A percentile compares a stretch with the other conserved stretches of the same genome.
Conservation (phyloP, 2,797 vertebrate genomes). For the Falco columbarius region DNA sequence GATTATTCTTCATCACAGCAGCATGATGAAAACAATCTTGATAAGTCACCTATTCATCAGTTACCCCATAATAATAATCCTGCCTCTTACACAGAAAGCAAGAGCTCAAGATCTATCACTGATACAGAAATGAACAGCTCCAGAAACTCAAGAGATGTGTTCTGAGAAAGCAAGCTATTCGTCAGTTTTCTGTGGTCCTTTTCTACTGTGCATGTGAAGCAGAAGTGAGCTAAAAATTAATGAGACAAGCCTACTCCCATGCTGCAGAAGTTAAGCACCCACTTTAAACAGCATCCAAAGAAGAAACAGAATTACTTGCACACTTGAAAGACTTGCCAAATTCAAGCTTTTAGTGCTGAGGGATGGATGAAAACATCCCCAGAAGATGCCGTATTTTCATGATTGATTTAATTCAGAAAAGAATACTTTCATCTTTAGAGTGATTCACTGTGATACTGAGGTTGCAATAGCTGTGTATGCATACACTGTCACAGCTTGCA, state of each 20-base stretch:
- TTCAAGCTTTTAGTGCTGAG: background rate
- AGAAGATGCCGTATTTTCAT: background rate
- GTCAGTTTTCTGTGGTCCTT: background rate
- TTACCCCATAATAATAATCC: background rate
- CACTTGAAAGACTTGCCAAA: background rate
- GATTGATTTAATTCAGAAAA: background rate
- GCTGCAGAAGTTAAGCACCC: background rate
- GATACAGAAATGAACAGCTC: background rate
- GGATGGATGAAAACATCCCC: background rate
- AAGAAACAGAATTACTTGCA: background rate
- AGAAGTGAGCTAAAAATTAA: background rate
- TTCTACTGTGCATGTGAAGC: background rate
- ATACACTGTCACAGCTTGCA: background rate
- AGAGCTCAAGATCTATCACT: background rate
- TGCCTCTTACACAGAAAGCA: background rate
- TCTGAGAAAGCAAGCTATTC: background rate
- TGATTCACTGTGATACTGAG: background rate
- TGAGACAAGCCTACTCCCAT: background rate
- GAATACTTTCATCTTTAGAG: background rate
- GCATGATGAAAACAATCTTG: slow-evolving; percentile 33
- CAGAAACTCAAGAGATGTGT: background rate
- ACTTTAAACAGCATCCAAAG: background rate
- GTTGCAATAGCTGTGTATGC: background rate
- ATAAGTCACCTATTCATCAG: slow-evolving; percentile 41
- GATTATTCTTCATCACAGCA: slow-evolving; percentile 27